Base-by-base conservation (phyloP, 2,888 invertebrate genomes). In the Eubasilissa splendida region DNA sequence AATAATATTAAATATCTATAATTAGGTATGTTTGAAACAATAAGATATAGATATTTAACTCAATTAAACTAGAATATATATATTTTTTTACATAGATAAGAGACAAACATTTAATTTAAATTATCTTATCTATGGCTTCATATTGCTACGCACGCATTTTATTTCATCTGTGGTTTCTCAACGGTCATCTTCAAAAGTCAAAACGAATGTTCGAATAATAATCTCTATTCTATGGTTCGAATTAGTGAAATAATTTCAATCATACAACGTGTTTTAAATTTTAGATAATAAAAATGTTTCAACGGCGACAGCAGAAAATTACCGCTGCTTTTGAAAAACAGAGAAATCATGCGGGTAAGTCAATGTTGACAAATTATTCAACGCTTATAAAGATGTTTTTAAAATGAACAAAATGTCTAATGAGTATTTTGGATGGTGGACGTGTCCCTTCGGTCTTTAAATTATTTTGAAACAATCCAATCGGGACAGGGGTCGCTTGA, bases 271-370 rank as follows among this genome's bases (percentile, higher is more conserved):
- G 58, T 58, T 58, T 4, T 58, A n/a, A 9, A 58, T 58, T 58
- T 63, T 63, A n/a, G 58, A 58, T 5, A 10, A 63, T 33, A 63
- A 63, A 42, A 52, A 70, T 53, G 70, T 66, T 50, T 33, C 70
- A 70, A 70, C 7, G 9, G n/a, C 42, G 70, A 22, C 70, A 70
- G 31, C 70, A 70, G 52, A 70, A 70, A n/a, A 70, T 70, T 14
- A 70, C 70, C 8, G 11, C n/a, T 53, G 70, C 70, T 10, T 70
- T 70, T 70, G 14, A 53, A 12, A 70, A 70, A 53, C 70, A 70
- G 52, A 14, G 3, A n/a, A 50, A n/a, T 14, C 52, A 52, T 8
- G 52, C 54, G n/a, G 70, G 70, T 60, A 10, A 60, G 60, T 60
- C 1, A 14, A 63, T 14, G 22, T 31, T 31, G 10, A 10, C 10